phyloP scores from a whole-genome alignment of 2,888 invertebrate species.

The Machimus rusticus region DNA sequence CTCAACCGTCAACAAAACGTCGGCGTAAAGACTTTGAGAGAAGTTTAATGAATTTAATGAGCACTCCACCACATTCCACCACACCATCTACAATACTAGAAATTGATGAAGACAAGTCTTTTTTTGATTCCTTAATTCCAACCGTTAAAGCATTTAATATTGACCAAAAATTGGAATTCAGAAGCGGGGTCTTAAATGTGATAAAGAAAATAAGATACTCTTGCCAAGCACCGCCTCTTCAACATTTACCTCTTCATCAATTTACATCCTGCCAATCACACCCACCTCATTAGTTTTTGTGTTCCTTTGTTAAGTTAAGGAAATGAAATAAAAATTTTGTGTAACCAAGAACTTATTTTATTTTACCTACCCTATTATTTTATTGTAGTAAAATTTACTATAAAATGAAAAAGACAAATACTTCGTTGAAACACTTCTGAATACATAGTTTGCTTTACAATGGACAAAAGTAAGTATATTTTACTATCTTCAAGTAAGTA shows the following conservation, averaged over 20 bases:
- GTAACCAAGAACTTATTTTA: too few relatives aligned
- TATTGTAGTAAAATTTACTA: too few relatives aligned
- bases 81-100: not conserved
- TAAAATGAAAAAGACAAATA: too few relatives aligned
- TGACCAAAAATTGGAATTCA: not conserved
- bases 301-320: too few relatives aligned
- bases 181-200: not conserved
- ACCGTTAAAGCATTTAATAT: not conserved
- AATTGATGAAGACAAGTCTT: not conserved
- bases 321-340: too few relatives aligned
- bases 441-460: too few relatives aligned
- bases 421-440: too few relatives aligned
- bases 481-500: too few relatives aligned
- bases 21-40: not conserved
- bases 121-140: not conserved
- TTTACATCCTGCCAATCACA: not conserved
- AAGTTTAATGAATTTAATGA: not conserved
- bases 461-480: too few relatives aligned
- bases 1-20: not conserved
- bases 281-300: too few relatives aligned
- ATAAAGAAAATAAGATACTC: not conserved
- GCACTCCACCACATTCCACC: not conserved
- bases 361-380: too few relatives aligned
- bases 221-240: not conserved
- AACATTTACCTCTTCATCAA: not conserved